Percentiles rank a stretch among this genome's conserved stretches.
Evolutionary conservation across 2,888 invertebrate genomes (phyloP).

Genomic region (Lutraria lutraria): DNA sequence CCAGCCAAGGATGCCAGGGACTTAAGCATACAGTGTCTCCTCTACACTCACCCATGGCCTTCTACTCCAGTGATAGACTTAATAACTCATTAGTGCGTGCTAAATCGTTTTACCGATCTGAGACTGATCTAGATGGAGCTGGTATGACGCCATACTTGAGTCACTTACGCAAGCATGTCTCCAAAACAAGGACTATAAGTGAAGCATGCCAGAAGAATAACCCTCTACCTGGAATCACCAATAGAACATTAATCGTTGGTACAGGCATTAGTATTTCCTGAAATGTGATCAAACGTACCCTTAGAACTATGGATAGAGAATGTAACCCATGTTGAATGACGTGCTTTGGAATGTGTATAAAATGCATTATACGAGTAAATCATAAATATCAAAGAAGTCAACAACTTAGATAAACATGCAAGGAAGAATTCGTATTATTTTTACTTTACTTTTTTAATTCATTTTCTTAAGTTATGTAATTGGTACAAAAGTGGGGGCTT

Average conservation of each 20-base stretch:
- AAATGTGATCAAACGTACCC: neutral
- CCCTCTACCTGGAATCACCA: conserved; percentile 67
- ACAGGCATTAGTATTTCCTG: conserved; percentile 32
- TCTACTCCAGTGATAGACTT: conserved; percentile 27
- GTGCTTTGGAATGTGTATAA: neutral
- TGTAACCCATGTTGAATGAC: neutral
- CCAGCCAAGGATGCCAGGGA: conserved; percentile 63
- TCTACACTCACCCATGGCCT: conserved; percentile 37
- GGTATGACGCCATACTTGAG: conserved; percentile 55
- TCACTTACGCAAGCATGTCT: conserved; percentile 61
- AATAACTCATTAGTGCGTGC: conserved; percentile 12
- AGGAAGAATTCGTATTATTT: too few relatives aligned
- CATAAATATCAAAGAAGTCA: neutral
- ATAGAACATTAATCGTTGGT: conserved; percentile 70
- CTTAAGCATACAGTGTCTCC: conserved; percentile 70
- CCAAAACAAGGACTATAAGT: conserved; percentile 49
- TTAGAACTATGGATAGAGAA: neutral
- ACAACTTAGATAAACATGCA: too few relatives aligned
- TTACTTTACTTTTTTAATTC: too few relatives aligned
- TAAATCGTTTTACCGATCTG: conserved; percentile 43
- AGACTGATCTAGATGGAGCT: conserved; percentile 39
- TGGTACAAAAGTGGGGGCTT: too few relatives aligned
- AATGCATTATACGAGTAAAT: neutral
- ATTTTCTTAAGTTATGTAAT: too few relatives aligned
- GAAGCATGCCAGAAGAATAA: conserved; percentile 39